Conservation (phyloP, 2,797 vertebrate species). For the Euphonia xanthogaster region DNA sequence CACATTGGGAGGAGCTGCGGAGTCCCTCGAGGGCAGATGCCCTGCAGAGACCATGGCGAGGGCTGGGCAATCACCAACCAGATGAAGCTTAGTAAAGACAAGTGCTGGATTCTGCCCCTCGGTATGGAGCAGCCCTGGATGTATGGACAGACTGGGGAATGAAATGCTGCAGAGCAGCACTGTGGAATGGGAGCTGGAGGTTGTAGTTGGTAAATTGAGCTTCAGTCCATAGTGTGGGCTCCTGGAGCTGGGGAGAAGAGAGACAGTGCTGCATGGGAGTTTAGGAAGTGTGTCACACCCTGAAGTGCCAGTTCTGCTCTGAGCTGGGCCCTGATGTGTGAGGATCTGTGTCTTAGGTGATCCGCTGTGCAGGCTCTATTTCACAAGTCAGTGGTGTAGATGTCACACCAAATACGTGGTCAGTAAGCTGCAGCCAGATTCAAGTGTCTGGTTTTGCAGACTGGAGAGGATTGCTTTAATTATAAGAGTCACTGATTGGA, state of each 20-base stretch:
- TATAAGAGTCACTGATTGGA: no score
- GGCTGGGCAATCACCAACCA: not conserved
- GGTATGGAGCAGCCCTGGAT: not conserved
- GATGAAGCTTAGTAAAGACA: no score
- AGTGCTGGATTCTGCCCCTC: not conserved
- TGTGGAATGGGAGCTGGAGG: fast-evolving
- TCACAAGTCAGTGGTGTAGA: not conserved
- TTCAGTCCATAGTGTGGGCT: not conserved
- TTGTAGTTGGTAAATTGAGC: not conserved
- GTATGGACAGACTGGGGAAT: not conserved
- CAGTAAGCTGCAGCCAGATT: not conserved
- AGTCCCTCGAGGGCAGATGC: not conserved
- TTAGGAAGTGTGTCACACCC: not conserved
- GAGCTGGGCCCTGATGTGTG: not conserved
- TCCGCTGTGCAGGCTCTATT: fast-evolving
- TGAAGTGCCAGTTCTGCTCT: not conserved
- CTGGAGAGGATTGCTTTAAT: not conserved
- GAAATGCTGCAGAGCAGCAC: not conserved
- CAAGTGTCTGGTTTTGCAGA: not conserved
- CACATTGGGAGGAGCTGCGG: not conserved
- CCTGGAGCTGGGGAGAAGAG: not conserved
- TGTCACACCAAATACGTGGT: not conserved
- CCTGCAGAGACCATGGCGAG: not conserved
- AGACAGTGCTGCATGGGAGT: not conserved
- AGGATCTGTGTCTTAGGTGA: not conserved